Base-by-base conservation (phyloP, 2,797 vertebrate species). In the Phrynocephalus guinanensis region DNA sequence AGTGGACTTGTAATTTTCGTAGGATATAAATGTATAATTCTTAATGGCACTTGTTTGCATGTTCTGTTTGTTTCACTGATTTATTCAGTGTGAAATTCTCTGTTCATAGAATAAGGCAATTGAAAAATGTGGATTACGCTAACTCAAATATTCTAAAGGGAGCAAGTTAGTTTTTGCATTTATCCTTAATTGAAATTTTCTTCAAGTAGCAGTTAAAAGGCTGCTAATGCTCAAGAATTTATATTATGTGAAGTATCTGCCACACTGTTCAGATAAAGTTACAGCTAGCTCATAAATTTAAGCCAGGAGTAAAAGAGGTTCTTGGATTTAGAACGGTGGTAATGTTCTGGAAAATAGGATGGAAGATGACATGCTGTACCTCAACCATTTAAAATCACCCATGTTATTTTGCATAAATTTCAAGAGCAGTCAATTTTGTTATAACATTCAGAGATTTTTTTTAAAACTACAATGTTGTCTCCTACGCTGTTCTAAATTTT, bases 151-250 rank as follows among this genome's bases (percentile, higher is more conserved):
- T 92, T 89, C 88, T 79, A 80, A 85, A 92, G 93, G 94, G 89
- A 96, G 88, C 93, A 94, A 91, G 79, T 90, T 93, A 86, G 89
- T 93, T 94, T 90, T 87, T 88, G 91, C 92, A 93, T 96, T 95
- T 95, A 93, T 90, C 95, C 94, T 95, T 96, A 95, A 95, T 96
- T 96, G 95, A 95, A 95, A 96, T 95, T 95, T 89, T 94, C 89
- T 86, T 72, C 92, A 91, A 90, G 93, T 76, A 86, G 93, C 91
- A 94, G 91, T 91, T 79, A 91, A 92, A 94, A 88, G 92, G 93
- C 93, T 91, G 91, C 86, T 92, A 90, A 85, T 80, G 87, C 91
- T 94, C 63, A 50, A 87, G 90, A 90, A 94, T 96, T 95, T 94
- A 90, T 94, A 94, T 91, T 90, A 91, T 89, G 90, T 95, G 92